These are phyloP conservation scores for Isotomurus palustris DNA, from an alignment of 2,888 invertebrate genomes.

Conservation along the genomic window DNA sequence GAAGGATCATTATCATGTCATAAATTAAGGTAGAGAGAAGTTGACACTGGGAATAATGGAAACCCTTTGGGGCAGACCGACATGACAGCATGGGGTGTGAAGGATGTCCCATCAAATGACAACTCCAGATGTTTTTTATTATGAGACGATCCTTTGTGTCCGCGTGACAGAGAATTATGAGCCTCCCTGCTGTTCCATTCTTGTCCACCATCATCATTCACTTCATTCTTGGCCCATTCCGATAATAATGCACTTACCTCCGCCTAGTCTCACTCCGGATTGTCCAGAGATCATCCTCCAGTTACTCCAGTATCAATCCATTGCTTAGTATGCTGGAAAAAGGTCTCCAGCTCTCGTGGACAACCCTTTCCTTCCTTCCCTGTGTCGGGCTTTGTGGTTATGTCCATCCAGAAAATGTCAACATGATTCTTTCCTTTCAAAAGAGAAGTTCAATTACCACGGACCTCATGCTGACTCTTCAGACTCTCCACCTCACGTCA, in stretches of 20 bases:
- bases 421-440: neutral
- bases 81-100: constrained; percentile 35
- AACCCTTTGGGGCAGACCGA: constrained; percentile 13
- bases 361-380: too few species aligned
- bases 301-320: too few species aligned
- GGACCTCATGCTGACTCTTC: neutral
- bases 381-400: constrained; percentile 1
- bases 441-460: constrained; percentile 6
- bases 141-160: constrained; percentile 29
- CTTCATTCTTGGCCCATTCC: neutral
- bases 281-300: too few species aligned
- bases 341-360: too few species aligned
- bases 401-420: constrained; percentile 3
- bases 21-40: constrained; percentile 3
- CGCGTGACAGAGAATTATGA: constrained; percentile 39
- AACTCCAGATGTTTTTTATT: constrained; percentile 31
- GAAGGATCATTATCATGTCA: constrained; percentile 7
- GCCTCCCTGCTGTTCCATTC: constrained; percentile 35
- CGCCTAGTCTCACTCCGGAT: too few species aligned
- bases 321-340: too few species aligned
- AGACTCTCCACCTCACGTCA: neutral
- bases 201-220: constrained; percentile 17
- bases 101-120: constrained; percentile 35
- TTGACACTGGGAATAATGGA: neutral
- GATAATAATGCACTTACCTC: too few species aligned